Percentiles rank a stretch among this genome's conserved stretches.
Conservation (phyloP, 2,113 vertebrate species). For the Scartelaos histophorus region DNA sequence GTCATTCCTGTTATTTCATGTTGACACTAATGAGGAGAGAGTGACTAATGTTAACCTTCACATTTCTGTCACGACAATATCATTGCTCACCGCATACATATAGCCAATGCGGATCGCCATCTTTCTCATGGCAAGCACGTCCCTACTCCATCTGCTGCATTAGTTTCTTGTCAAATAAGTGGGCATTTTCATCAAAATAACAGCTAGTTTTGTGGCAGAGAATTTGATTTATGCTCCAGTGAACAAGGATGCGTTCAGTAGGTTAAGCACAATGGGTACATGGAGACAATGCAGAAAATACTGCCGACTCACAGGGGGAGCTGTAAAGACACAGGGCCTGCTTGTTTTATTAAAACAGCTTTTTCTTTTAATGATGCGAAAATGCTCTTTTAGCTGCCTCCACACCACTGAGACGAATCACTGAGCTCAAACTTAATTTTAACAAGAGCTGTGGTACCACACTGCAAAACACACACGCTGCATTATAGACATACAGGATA, state of each 20-base stretch:
- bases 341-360: slow-evolving; percentile 12
- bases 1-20: slow-evolving; percentile 20
- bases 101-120: slow-evolving; percentile 30
- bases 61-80: slow-evolving; percentile 26
- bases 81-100: slow-evolving; percentile 17
- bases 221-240: slow-evolving; percentile 7
- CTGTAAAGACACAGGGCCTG: slow-evolving; percentile 2
- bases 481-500: slow-evolving; percentile 18
- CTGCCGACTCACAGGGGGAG: background rate
- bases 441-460: slow-evolving; percentile 19
- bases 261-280: slow-evolving; percentile 15
- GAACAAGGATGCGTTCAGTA: slow-evolving; percentile 13
- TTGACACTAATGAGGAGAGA: slow-evolving; percentile 25
- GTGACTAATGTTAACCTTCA: slow-evolving; percentile 42
- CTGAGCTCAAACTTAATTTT: slow-evolving; percentile 23
- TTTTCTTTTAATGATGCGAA: slow-evolving; percentile 23
- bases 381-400: slow-evolving; percentile 16
- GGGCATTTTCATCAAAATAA: slow-evolving; percentile 14
- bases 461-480: slow-evolving; percentile 19
- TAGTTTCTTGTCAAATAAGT: slow-evolving; percentile 13
- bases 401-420: slow-evolving; percentile 14
- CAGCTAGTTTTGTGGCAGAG: slow-evolving; percentile 7
- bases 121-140: slow-evolving; percentile 13
- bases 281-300: slow-evolving; percentile 12
- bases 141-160: slow-evolving; percentile 15